phyloP scores from a whole-genome alignment of 2,888 invertebrate species.

The Chrysolina oricalcia region DNA sequence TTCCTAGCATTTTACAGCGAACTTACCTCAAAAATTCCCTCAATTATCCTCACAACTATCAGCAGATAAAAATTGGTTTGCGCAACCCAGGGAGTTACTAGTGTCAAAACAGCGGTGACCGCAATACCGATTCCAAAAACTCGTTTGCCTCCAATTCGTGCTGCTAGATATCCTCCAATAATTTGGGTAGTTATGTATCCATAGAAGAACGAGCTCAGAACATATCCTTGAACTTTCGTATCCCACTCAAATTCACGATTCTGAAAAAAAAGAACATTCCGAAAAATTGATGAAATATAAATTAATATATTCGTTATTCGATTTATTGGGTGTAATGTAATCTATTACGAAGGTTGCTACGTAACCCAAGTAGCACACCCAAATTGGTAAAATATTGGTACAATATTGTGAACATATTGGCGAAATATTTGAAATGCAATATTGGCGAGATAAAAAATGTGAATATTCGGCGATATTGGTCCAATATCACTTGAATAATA shows the following conservation, averaged over 20 bases:
- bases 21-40: slow-evolving; percentile 65
- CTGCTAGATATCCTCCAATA: slow-evolving; percentile 88
- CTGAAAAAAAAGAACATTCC: slow-evolving; percentile 66
- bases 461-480: too few relatives aligned
- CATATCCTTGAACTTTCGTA: slow-evolving; percentile 82
- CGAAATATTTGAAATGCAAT: too few relatives aligned
- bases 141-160: slow-evolving; percentile 89
- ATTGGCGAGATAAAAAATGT: too few relatives aligned
- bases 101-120: slow-evolving; percentile 84
- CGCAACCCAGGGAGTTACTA: slow-evolving; percentile 87
- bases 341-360: too few relatives aligned
- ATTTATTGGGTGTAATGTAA: too few relatives aligned
- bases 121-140: slow-evolving; percentile 87
- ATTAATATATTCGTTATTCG: too few relatives aligned
- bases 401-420: too few relatives aligned
- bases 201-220: slow-evolving; percentile 91
- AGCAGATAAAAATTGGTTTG: slow-evolving; percentile 81
- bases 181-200: slow-evolving; percentile 90
- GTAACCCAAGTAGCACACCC: too few relatives aligned
- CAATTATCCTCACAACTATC: slow-evolving; percentile 77
- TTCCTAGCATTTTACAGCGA: too few relatives aligned
- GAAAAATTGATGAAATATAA: too few relatives aligned
- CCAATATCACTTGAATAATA: too few relatives aligned
- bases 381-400: too few relatives aligned
- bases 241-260: slow-evolving; percentile 88